Conservation (phyloP, 2,113 vertebrate species). For the Sisor rabdophorus region DNA sequence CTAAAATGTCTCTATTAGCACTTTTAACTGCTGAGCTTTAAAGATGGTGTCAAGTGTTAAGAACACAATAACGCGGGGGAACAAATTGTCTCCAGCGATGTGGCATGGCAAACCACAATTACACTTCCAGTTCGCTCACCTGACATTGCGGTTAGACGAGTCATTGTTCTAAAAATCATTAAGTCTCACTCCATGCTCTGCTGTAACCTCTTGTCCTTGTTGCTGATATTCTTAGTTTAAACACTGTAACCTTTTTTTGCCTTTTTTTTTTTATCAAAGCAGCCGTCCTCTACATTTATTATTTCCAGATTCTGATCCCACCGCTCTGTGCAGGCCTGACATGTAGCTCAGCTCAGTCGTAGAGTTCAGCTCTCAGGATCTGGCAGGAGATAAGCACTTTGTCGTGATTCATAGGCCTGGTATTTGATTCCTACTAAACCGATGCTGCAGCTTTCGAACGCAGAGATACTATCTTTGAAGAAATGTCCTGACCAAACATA, state of each 20-base stretch:
- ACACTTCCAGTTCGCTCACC: constrained; percentile 19
- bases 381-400: constrained; percentile 62
- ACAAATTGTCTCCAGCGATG: constrained; percentile 38
- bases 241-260: constrained; percentile 42
- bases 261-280: constrained; percentile 46
- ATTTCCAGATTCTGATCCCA: constrained; percentile 50
- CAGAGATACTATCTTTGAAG: constrained; percentile 72
- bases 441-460: constrained; percentile 58
- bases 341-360: constrained; percentile 37
- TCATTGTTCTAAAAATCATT: constrained; percentile 2
- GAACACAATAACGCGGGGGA: constrained; percentile 49
- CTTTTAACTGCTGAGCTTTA: constrained; percentile 54
- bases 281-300: constrained; percentile 46
- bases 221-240: constrained; percentile 38
- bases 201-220: constrained; percentile 45
- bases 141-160: neutral
- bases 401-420: constrained; percentile 64
- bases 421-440: constrained; percentile 62
- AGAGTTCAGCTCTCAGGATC: constrained; percentile 57
- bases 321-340: constrained; percentile 35
- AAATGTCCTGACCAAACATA: constrained; percentile 64
- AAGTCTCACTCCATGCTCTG: neutral
- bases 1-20: constrained; percentile 56
- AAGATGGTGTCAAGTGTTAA: constrained; percentile 43
- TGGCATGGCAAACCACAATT: neutral